phyloP scores from a whole-genome alignment of 2,797 vertebrate species.

The Champsocephalus esox region DNA sequence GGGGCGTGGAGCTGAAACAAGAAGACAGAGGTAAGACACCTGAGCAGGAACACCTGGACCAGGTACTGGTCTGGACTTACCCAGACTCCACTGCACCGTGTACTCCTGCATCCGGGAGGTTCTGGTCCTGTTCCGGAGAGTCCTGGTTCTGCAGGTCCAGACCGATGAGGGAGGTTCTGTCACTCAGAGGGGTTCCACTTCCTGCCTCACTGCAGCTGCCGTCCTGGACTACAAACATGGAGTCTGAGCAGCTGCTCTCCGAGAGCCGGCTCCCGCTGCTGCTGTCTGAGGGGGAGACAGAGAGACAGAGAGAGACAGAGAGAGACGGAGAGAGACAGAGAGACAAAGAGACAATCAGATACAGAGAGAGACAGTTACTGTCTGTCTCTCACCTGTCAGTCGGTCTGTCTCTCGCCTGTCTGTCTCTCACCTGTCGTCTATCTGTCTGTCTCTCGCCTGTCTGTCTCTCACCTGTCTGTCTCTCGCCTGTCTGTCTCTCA shows the following conservation, averaged over 20 bases:
- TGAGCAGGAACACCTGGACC: no score
- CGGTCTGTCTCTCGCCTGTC: not conserved
- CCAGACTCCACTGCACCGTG: not conserved
- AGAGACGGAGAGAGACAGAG: constrained; percentile 48
- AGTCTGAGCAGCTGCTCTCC: constrained; percentile 85
- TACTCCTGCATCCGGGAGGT: not conserved
- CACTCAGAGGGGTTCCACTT: constrained; percentile 84
- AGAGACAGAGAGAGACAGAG: constrained; percentile 9
- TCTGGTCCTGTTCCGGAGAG: constrained; percentile 78
- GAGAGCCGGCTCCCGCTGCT: constrained; percentile 67
- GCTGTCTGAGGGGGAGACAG: constrained; percentile 71
- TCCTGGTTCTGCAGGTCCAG: constrained; percentile 83
- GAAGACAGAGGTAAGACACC: not conserved
- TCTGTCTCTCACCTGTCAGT: no score
- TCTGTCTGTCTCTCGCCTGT: no score
- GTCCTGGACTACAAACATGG: constrained; percentile 74
- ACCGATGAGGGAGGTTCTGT: constrained; percentile 80
- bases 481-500: no score
- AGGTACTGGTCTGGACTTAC: no score
- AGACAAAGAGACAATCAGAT: no score
- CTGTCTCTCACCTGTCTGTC: no score
- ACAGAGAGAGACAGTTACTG: no score
- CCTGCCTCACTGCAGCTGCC: constrained; percentile 81
- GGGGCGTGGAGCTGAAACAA: constrained; percentile 34
- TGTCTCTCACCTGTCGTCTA: not conserved